Percentiles rank a stretch among this genome's conserved stretches.
phyloP scores from a whole-genome alignment of 2,888 invertebrate genomes.

The Limulus polyphemus region DNA sequence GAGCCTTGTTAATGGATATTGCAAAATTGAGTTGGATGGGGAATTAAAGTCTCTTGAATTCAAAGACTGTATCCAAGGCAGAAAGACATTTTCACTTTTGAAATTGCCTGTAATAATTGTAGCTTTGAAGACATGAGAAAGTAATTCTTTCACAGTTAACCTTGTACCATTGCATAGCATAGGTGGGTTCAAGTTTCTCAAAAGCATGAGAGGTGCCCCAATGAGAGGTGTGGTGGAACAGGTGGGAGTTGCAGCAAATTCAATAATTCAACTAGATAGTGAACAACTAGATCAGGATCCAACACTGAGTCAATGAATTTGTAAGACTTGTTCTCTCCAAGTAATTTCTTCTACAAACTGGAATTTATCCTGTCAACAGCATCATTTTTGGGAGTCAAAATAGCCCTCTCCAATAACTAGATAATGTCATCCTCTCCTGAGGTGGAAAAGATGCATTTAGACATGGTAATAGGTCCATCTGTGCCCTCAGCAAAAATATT shows the following conservation, averaged over 20 bases:
- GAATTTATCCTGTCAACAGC: neutral
- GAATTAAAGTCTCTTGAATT: constrained; percentile 20
- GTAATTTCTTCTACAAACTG: neutral
- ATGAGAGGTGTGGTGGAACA: constrained; percentile 12
- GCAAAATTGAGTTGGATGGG: constrained; percentile 22
- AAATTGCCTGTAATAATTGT: constrained; percentile 5
- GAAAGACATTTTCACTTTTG: constrained; percentile 5
- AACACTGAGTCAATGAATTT: constrained; percentile 22
- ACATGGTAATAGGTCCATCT: too few species aligned
- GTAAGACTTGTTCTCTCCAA: constrained; percentile 11
- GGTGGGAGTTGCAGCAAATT: constrained; percentile 16
- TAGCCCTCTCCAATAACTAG: neutral
- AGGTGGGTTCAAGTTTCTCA: constrained; percentile 18
- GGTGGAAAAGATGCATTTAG: too few species aligned
- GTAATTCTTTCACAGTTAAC: constrained; percentile 23
- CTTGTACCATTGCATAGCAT: constrained; percentile 28
- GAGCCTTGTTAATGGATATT: constrained; percentile 26
- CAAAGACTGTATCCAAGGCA: constrained; percentile 22
- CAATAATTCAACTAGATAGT: constrained; percentile 14
- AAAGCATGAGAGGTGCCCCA: constrained; percentile 16
- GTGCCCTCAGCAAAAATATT: neutral
- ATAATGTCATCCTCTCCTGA: neutral
- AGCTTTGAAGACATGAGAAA: constrained; percentile 23
- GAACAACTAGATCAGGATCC: constrained; percentile 18
- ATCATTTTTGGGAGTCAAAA: neutral